Conservation (phyloP, 2,113 vertebrate species). For the Drymodes brunneopygia region DNA sequence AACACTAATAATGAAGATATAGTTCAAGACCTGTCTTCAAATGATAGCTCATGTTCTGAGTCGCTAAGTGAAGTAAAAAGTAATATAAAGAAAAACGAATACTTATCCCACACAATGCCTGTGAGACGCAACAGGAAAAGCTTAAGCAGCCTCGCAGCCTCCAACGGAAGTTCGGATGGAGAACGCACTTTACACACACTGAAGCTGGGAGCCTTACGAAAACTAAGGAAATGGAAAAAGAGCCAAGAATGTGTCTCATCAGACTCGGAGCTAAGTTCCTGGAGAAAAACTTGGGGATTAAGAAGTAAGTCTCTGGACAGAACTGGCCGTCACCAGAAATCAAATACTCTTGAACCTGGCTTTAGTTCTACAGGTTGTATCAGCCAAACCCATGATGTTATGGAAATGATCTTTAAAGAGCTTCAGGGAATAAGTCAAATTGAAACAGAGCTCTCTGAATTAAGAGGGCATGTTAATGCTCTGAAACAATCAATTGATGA, state of each 20-base stretch:
- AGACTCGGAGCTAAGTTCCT: conserved; percentile 90
- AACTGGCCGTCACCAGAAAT: conserved; percentile 86
- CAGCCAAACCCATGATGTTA: conserved; percentile 96
- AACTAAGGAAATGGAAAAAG: conserved; percentile 97
- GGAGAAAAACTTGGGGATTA: conserved; percentile 92
- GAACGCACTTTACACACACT: conserved; percentile 91
- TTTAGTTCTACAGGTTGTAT: conserved; percentile 96
- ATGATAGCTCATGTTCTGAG: conserved; percentile 86
- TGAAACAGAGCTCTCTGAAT: conserved; percentile 93
- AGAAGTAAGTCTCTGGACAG: conserved; percentile 96
- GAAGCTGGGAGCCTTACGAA: conserved; percentile 89
- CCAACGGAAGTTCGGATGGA: conserved; percentile 94
- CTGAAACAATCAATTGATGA: conserved; percentile 98
- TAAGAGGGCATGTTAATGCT: conserved; percentile 94
- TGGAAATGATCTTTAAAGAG: conserved; percentile 99
- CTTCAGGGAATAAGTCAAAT: conserved; percentile 99
- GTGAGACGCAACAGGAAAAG: conserved; percentile 95
- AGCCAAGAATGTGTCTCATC: conserved; percentile 97
- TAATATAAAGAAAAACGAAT: conserved; percentile 76
- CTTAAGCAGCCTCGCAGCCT: conserved; percentile 91
- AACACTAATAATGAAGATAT: conserved; percentile 82
- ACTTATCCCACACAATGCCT: conserved; percentile 86
- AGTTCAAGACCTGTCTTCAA: conserved; percentile 84
- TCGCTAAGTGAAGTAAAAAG: conserved; percentile 84
- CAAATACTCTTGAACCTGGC: conserved; percentile 84